Evolutionary conservation across 1,140 invertebrate species (phyloP), one percentile per base, ranked within the genome.

Genomic region (Odontomachus brunneus): DNA sequence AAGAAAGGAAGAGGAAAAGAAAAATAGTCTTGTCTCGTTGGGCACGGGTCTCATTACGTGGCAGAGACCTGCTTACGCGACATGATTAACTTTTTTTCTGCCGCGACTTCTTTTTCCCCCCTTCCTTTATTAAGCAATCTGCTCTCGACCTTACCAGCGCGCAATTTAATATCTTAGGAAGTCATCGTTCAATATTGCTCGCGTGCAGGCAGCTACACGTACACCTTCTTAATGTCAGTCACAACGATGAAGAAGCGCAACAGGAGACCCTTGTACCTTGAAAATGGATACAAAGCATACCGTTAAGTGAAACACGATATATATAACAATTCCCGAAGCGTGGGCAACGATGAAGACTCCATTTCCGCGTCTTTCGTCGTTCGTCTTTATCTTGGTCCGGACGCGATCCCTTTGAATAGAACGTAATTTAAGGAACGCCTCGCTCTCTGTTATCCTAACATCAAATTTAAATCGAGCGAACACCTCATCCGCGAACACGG

Each of bases 401-500:
- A 81, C 24, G 48, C 78, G 69, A 82, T 62, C 59, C 69, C 48
- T 62, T 82, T 82, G 69, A 82, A 82, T 82, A 62, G 78, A 74
- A 62, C 57, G 69, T 62, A 82, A 82, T 82, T 82, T 82, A 82
- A 82, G 71, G 59, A 19, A 60, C 67, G 24, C 24, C 66, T 29
- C 67, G 44, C n/a, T 62, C n/a, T 62, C 55, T 51, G 69, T 82
- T 82, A 82, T 82, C 78, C 78, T 49, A 71, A 73, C 55, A 82
- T 82, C 69, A 74, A 74, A 82, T 82, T 82, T 82, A 72, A 82
- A 74, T 82, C 78, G 78, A 81, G 78, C 78, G 48, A 67, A 3
- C 29, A n/a, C 22, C 67, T 82, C 78, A 49, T 82, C 57, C 55
- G 53, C 26, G n/a, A n/a, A n/a, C n/a, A n/a, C n/a, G n/a, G n/a